Percentiles rank a stretch among this genome's conserved stretches.
phyloP scores from a whole-genome alignment of 2,113 vertebrate species.

The Lagopus leucura region DNA sequence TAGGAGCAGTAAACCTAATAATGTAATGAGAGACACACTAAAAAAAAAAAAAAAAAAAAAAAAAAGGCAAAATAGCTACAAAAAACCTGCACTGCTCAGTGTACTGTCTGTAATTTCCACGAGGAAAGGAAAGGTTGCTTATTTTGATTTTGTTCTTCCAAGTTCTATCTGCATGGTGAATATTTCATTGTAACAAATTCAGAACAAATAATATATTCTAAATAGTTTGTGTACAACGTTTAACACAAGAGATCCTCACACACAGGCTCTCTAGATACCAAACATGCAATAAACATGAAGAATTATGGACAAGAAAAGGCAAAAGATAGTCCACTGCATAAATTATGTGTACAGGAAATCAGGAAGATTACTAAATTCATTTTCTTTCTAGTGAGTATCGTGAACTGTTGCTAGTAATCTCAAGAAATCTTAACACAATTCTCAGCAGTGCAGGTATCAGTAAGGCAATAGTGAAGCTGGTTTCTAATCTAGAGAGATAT shows the following conservation, averaged over 20 bases:
- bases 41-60: background rate
- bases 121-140: background rate
- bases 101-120: background rate
- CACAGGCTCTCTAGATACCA: background rate
- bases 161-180: background rate
- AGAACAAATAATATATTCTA: background rate
- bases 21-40: accelerated
- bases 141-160: background rate
- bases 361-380: background rate
- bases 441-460: background rate
- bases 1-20: background rate
- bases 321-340: background rate
- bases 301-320: background rate
- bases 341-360: background rate
- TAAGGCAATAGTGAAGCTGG: background rate
- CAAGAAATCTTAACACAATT: background rate
- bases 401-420: background rate
- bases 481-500: background rate
- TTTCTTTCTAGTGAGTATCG: background rate
- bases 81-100: background rate
- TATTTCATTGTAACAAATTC: background rate
- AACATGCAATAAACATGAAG: background rate
- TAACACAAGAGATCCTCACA: background rate
- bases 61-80: background rate
- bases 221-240: background rate